Conservation (phyloP, 2,797 vertebrate species). For the Enteromius thamalakanensis region DNA sequence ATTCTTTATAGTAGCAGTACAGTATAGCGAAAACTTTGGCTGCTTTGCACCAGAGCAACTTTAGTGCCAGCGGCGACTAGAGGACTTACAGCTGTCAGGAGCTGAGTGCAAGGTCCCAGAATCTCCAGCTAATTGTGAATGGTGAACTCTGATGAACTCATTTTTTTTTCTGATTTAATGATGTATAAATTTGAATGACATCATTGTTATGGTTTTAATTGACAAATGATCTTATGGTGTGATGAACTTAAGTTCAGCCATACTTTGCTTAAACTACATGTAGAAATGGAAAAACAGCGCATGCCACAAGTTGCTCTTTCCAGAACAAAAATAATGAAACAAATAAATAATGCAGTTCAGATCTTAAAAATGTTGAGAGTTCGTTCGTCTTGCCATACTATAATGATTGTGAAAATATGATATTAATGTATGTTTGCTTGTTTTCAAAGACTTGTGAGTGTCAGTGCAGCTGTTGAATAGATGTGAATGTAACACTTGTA, state of each 20-base stretch:
- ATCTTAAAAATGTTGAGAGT: not conserved
- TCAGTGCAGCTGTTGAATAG: not conserved
- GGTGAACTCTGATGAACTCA: not conserved
- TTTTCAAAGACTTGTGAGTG: too few relatives aligned
- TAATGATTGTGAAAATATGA: not conserved
- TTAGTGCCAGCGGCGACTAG: slow-evolving; percentile 14
- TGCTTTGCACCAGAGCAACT: not conserved
- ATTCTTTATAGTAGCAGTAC: slow-evolving; percentile 4
- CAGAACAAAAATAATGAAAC: not conserved
- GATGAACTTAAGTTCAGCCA: not conserved
- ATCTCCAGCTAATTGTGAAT: not conserved
- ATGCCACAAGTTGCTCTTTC: not conserved
- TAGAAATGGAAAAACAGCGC: not conserved
- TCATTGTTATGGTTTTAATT: not conserved
- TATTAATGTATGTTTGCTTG: not conserved
- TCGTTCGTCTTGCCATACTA: not conserved
- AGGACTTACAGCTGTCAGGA: slow-evolving; percentile 17
- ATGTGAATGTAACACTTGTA: not conserved
- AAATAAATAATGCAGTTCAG: not conserved
- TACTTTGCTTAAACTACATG: slow-evolving; percentile 1
- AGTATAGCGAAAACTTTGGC: not conserved
- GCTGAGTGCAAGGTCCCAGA: not conserved
- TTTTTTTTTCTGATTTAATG: not conserved
- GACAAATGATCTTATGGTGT: not conserved
- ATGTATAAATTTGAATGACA: not conserved